A percentile compares a stretch with the other conserved stretches of the same genome.
Conservation (phyloP, 2,888 invertebrate genomes). For the Cephus rjabovi region DNA sequence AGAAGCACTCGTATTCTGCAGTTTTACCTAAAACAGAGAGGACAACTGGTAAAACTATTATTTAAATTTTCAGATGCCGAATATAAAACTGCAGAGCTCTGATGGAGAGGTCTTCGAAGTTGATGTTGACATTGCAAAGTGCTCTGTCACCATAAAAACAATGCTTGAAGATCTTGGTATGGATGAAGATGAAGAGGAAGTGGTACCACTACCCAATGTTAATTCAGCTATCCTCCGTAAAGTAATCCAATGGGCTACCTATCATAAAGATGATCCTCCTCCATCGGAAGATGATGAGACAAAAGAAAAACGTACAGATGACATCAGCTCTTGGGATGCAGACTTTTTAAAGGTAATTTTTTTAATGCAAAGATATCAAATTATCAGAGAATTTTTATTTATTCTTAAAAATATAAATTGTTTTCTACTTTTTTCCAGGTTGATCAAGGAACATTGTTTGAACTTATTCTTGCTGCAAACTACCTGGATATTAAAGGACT, state of each 20-base stretch:
- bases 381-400: neutral
- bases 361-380: neutral
- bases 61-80: conserved; percentile 80
- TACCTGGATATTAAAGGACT: conserved; percentile 96
- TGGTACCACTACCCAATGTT: conserved; percentile 96
- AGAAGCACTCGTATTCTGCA: no score
- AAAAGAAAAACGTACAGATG: conserved; percentile 98
- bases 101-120: conserved; percentile 97
- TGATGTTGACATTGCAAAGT: conserved; percentile 96
- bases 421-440: conserved; percentile 68
- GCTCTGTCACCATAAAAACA: conserved; percentile 97
- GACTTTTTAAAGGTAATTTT: conserved; percentile 88
- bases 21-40: neutral
- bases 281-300: conserved; percentile 97
- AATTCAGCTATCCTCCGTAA: conserved; percentile 96
- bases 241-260: conserved; percentile 93
- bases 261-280: conserved; percentile 95
- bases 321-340: conserved; percentile 99
- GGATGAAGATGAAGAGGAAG: conserved; percentile 94
- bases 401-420: neutral
- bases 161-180: conserved; percentile 96
- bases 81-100: conserved; percentile 93
- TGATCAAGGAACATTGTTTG: conserved; percentile 96
- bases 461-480: conserved; percentile 96
- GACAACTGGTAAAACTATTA: neutral